Conservation (phyloP, 2,113 vertebrate species). For the Mobula birostris region DNA sequence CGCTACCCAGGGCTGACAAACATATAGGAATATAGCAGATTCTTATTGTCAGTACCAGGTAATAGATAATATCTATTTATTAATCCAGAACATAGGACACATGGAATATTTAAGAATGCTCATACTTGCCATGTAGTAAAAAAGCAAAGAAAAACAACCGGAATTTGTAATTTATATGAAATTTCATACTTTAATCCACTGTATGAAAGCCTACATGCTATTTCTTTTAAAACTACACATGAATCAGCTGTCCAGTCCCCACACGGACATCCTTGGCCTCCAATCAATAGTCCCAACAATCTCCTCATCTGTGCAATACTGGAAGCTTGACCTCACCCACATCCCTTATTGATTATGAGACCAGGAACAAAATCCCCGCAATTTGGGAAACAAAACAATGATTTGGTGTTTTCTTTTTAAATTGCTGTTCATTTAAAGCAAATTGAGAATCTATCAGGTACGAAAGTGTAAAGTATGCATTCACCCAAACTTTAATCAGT, state of each 20-base stretch:
- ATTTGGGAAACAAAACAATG: constrained; percentile 38
- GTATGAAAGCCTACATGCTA: neutral
- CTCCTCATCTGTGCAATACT: constrained; percentile 23
- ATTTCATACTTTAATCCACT: neutral
- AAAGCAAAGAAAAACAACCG: neutral
- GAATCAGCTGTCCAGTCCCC: neutral
- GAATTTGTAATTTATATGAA: neutral
- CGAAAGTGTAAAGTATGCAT: neutral
- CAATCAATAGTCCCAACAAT: constrained; percentile 35
- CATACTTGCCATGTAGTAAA: neutral
- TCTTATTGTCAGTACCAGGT: neutral
- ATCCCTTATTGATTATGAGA: constrained; percentile 30
- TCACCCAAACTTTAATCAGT: too few relatives aligned
- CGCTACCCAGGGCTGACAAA: neutral
- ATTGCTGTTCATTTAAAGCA: constrained; percentile 24
- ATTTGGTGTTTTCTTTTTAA: constrained; percentile 28
- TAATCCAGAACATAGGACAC: neutral
- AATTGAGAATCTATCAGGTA: neutral
- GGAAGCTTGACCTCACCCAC: constrained; percentile 10
- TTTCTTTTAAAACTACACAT: neutral
- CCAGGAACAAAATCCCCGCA: constrained; percentile 9
- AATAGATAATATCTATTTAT: neutral
- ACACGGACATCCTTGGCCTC: neutral
- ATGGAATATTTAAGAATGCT: neutral
- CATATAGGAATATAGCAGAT: neutral